Evolutionary conservation across 2,888 invertebrate genomes (phyloP).

Genomic region (Byasa hedistus): DNA sequence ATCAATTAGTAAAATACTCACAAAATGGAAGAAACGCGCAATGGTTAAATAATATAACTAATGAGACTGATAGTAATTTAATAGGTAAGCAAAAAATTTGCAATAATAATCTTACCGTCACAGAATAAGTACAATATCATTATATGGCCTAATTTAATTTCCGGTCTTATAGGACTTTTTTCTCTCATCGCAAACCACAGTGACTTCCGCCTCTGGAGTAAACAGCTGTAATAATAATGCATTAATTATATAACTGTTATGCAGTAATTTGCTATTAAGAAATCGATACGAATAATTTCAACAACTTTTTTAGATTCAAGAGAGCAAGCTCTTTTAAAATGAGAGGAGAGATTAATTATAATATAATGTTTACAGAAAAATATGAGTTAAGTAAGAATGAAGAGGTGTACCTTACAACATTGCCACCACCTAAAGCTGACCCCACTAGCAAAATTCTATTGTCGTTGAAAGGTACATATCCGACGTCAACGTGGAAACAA

Average conservation of each 20-base stretch:
- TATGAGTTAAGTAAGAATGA: constrained; percentile 52
- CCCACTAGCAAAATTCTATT: constrained; percentile 66
- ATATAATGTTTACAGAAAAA: constrained; percentile 46
- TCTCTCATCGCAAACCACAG: too few relatives aligned
- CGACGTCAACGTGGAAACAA: constrained; percentile 68
- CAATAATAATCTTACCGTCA: background rate
- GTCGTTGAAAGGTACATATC: constrained; percentile 67
- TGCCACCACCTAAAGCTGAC: constrained; percentile 66
- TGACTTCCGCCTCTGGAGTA: too few relatives aligned
- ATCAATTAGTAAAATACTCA: constrained; percentile 52
- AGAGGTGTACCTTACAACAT: constrained; percentile 58
- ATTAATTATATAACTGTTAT: too few relatives aligned
- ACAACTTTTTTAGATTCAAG: too few relatives aligned
- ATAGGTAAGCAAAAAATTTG: constrained; percentile 46
- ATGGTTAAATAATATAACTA: constrained; percentile 55
- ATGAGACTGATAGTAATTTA: constrained; percentile 60
- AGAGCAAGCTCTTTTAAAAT: too few relatives aligned
- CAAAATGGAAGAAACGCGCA: constrained; percentile 58
- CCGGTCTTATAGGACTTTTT: too few relatives aligned
- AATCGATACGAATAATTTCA: too few relatives aligned
- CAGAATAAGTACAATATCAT: background rate
- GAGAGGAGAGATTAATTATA: background rate
- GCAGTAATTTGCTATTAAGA: too few relatives aligned
- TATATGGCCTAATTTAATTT: background rate
- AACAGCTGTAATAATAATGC: too few relatives aligned